Percentiles rank a stretch among this genome's conserved stretches.
Conservation (phyloP, 2,113 vertebrate species). For the Pteruthius melanotis region DNA sequence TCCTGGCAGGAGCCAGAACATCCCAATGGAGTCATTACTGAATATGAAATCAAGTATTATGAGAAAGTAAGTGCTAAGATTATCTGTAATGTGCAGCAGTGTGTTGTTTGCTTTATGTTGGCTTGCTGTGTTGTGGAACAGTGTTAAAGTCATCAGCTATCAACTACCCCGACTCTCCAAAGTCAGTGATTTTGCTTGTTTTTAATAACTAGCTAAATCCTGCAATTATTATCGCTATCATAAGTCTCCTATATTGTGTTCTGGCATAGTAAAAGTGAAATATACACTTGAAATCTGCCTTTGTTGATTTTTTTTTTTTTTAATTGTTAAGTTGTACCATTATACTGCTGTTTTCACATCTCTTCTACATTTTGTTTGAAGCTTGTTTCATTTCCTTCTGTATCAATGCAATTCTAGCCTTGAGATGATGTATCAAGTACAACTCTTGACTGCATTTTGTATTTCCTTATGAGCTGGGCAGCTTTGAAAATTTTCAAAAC, state of each 20-base stretch:
- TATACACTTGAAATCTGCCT: background rate
- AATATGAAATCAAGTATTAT: constrained; percentile 99
- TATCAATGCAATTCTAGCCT: background rate
- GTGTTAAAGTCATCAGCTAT: background rate
- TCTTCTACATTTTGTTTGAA: background rate
- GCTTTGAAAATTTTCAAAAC: constrained; percentile 1
- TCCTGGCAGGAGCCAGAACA: constrained; percentile 98
- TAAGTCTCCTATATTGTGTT: background rate
- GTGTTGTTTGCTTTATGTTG: background rate
- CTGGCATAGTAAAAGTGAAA: background rate
- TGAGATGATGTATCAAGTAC: background rate
- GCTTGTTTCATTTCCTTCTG: background rate
- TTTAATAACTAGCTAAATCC: background rate
- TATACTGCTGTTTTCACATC: background rate
- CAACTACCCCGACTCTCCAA: background rate
- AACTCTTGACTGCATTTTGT: background rate
- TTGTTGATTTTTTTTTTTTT: background rate
- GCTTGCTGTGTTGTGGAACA: background rate
- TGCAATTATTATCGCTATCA: background rate
- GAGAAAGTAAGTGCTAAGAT: constrained; percentile 88
- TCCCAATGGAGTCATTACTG: constrained; percentile 98
- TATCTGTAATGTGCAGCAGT: background rate
- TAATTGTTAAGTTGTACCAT: background rate
- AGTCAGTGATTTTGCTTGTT: background rate
- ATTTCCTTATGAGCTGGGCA: background rate